These are phyloP conservation scores for Halcyon chelicuti DNA, from an alignment of 2,797 vertebrate genomes.

Conservation along the genomic window DNA sequence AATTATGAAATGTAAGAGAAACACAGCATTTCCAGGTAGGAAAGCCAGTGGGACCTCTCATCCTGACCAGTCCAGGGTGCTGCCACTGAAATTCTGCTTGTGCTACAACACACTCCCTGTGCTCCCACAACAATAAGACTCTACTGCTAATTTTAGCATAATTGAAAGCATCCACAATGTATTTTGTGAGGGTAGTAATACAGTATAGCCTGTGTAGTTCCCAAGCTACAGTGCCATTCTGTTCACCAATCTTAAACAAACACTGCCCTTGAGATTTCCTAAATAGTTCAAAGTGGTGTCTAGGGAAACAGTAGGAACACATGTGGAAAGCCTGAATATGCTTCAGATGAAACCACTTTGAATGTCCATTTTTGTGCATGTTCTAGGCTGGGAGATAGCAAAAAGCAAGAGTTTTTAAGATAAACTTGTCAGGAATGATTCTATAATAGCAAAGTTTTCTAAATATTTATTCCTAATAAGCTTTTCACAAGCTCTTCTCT, in stretches of 20 bases:
- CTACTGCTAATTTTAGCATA: conserved; percentile 59
- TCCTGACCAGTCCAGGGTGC: background rate
- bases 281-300: conserved; percentile 48
- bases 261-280: conserved; percentile 28
- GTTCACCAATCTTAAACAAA: conserved; percentile 55
- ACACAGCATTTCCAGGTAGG: background rate
- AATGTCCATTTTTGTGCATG: conserved; percentile 51
- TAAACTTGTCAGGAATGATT: conserved; percentile 40
- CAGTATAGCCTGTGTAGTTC: conserved; percentile 51
- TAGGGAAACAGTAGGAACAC: conserved; percentile 55
- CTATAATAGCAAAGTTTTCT: conserved; percentile 29
- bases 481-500: conserved; percentile 1
- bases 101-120: background rate
- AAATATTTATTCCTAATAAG: conserved; percentile 53
- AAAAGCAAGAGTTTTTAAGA: conserved; percentile 19
- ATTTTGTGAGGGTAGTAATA: conserved; percentile 24
- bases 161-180: conserved; percentile 25
- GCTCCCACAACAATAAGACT: conserved; percentile 28
- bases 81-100: background rate
- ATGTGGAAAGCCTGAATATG: conserved; percentile 15
- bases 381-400: background rate
- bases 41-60: background rate
- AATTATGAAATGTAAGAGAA: background rate
- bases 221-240: conserved; percentile 41
- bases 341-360: conserved; percentile 34